Evolutionary conservation across 1,140 invertebrate genomes (phyloP).

Genomic region (Amphibalanus amphitrite): DNA sequence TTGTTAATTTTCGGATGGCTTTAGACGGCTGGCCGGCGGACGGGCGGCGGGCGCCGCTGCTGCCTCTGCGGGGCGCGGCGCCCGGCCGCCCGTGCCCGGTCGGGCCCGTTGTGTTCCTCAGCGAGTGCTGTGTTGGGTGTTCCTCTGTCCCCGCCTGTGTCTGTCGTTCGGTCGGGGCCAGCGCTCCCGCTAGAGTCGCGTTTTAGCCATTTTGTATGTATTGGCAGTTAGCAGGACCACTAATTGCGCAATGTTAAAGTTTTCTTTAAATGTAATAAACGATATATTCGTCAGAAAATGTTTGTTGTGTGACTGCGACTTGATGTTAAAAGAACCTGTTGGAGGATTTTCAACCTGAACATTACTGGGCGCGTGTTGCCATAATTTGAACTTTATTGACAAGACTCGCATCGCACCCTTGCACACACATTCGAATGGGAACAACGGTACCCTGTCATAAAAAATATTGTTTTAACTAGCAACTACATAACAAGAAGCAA

Average conservation of each 20-base stretch:
- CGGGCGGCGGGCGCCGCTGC: no score
- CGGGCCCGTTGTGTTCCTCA: background rate
- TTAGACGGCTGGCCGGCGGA: background rate
- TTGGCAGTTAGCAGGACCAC: background rate
- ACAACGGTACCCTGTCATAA: no score
- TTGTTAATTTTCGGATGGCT: constrained; percentile 1
- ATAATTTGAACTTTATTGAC: no score
- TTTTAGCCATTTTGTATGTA: constrained; percentile 2
- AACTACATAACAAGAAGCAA: background rate
- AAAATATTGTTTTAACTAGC: no score
- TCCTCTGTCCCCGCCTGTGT: background rate
- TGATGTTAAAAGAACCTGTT: no score
- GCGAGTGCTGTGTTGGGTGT: background rate
- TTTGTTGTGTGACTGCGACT: background rate
- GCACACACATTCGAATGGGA: no score
- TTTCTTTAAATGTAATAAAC: constrained; percentile 2
- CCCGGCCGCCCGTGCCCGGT: no score
- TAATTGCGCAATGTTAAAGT: constrained; percentile 2
- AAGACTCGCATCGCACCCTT: no score
- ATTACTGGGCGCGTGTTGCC: no score
- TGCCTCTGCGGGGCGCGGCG: no score
- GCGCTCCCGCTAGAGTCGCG: background rate
- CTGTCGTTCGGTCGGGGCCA: background rate
- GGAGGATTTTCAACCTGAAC: no score
- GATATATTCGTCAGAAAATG: background rate